Evolutionary conservation across 2,888 invertebrate genomes (phyloP).

Genomic region (Zelleria hepariella): DNA sequence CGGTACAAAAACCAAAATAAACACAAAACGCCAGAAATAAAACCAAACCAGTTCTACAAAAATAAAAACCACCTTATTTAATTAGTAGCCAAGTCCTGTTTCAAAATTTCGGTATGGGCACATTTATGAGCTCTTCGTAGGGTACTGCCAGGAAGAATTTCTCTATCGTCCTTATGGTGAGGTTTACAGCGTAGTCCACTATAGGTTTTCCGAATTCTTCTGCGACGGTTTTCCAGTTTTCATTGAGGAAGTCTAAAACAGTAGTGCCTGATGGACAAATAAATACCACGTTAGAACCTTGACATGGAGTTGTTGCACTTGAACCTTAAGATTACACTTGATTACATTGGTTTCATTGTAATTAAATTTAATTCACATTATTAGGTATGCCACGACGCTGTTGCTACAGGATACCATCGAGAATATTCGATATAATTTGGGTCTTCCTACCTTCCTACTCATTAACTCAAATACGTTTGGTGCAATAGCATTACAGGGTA

Average conservation of each 20-base stretch:
- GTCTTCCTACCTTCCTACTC: too few species aligned
- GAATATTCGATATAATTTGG: background rate
- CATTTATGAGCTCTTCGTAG: slow-evolving; percentile 47
- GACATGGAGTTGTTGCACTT: background rate
- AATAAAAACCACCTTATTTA: background rate
- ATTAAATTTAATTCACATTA: background rate
- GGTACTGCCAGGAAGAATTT: slow-evolving; percentile 56
- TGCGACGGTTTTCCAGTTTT: slow-evolving; percentile 52
- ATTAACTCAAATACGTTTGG: too few species aligned
- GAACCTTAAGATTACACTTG: background rate
- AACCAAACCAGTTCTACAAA: background rate
- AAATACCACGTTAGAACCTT: background rate
- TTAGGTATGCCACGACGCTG: too few species aligned
- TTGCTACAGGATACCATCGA: background rate
- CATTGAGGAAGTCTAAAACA: slow-evolving; percentile 49
- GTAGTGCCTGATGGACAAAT: slow-evolving; percentile 41
- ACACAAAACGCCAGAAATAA: background rate
- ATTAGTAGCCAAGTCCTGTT: background rate
- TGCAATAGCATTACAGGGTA: too few species aligned
- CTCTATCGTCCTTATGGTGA: slow-evolving; percentile 46
- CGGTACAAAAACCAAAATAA: too few species aligned
- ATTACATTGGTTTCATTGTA: background rate
- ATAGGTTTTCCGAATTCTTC: slow-evolving; percentile 62
- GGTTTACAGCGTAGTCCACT: slow-evolving; percentile 54
- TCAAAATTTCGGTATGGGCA: slow-evolving; percentile 36